phyloP scores from a whole-genome alignment of 2,888 invertebrate genomes.

The Aleiodes alternator region DNA sequence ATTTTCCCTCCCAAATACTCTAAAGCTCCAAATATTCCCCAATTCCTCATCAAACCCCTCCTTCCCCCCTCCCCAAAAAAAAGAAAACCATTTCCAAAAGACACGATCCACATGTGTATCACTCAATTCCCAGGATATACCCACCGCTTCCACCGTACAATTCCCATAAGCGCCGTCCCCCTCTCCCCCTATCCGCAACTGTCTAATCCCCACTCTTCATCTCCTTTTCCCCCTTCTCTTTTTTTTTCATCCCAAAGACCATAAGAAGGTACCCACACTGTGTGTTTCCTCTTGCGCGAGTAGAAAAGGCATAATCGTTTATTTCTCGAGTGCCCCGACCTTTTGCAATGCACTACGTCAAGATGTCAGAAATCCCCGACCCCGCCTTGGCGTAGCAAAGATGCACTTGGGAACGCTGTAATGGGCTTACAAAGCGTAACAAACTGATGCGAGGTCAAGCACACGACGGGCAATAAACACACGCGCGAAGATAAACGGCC shows the following conservation, averaged over 20 bases:
- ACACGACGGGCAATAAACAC: slow-evolving; percentile 75
- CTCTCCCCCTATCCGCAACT: not conserved
- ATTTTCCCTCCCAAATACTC: too few relatives aligned
- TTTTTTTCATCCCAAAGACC: too few relatives aligned
- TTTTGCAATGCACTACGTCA: slow-evolving; percentile 75
- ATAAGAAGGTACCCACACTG: too few relatives aligned
- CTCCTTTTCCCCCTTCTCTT: not conserved
- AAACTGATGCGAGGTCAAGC: slow-evolving; percentile 75
- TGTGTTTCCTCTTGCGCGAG: slow-evolving; percentile 12
- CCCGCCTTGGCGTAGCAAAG: slow-evolving; percentile 70
- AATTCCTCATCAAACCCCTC: not conserved
- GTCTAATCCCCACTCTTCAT: slow-evolving; percentile 21
- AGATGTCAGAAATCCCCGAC: slow-evolving; percentile 73
- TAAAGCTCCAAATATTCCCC: too few relatives aligned
- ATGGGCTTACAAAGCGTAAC: slow-evolving; percentile 76
- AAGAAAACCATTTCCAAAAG: slow-evolving; percentile 11
- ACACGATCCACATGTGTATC: slow-evolving; percentile 24
- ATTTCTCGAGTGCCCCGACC: slow-evolving; percentile 70
- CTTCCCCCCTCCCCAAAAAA: too few relatives aligned
- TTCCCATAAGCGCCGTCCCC: slow-evolving; percentile 24
- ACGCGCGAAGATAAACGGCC: slow-evolving; percentile 73
- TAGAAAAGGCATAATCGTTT: slow-evolving; percentile 66
- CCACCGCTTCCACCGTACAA: not conserved
- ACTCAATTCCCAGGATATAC: slow-evolving; percentile 17
- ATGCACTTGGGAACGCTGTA: slow-evolving; percentile 73